Conservation (phyloP, 2,888 invertebrate species). For the Pimpla rufipes region DNA sequence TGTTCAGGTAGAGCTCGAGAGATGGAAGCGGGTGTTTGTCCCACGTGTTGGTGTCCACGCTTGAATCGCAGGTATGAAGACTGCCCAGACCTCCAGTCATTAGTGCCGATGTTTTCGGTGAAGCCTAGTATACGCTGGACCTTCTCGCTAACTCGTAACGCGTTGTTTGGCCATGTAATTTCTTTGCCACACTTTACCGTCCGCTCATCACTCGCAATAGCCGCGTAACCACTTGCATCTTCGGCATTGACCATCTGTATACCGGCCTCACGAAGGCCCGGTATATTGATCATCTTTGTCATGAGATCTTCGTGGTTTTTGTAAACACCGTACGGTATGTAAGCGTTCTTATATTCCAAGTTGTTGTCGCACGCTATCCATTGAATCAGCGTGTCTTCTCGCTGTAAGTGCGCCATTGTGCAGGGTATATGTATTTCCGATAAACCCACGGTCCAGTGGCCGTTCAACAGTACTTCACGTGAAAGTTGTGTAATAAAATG, state of each 20-base stretch:
- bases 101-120: too few species aligned
- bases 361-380: too few species aligned
- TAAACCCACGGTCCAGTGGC: background rate
- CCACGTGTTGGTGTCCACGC: too few species aligned
- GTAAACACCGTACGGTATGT: background rate
- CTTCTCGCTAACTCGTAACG: background rate
- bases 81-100: too few species aligned
- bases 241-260: background rate
- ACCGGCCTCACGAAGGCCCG: background rate
- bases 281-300: slow-evolving; percentile 17
- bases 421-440: too few species aligned
- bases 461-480: slow-evolving; percentile 4
- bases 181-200: background rate
- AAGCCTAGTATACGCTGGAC: background rate
- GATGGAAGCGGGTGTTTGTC: too few species aligned
- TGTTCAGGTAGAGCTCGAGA: too few species aligned
- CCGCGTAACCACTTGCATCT: background rate
- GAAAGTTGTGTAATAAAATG: background rate
- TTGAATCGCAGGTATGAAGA: too few species aligned
- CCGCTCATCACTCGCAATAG: background rate
- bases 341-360: background rate
- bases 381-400: too few species aligned
- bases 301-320: too few species aligned
- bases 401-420: too few species aligned
- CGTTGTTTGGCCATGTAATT: too few species aligned